Evolutionary conservation across 1,140 invertebrate species (phyloP).

Genomic region (Linepithema humile): DNA sequence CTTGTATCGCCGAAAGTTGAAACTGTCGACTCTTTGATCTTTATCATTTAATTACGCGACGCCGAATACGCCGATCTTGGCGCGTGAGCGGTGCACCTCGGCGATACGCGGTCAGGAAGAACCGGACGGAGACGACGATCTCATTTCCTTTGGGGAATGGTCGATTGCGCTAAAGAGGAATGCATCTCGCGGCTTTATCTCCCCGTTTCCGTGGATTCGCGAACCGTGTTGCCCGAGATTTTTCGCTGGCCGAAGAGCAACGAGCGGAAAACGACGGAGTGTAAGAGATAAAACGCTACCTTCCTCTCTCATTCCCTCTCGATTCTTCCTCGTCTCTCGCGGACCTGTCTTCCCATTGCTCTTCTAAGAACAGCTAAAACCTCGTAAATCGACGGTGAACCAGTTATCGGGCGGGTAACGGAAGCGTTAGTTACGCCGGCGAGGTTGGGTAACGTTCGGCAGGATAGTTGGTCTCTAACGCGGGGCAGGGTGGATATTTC

Average conservation of each 20-base stretch:
- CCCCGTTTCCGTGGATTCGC: constrained; percentile 6
- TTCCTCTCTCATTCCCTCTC: neutral
- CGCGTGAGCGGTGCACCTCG: constrained; percentile 26
- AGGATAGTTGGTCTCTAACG: constrained; percentile 24
- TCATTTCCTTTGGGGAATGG: constrained; percentile 26
- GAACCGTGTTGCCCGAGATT: constrained; percentile 44
- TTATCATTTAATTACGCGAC: constrained; percentile 50
- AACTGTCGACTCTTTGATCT: constrained; percentile 3
- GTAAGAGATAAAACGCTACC: constrained; percentile 61
- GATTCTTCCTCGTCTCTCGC: neutral
- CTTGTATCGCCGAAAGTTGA: neutral
- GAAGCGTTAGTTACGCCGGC: constrained; percentile 70
- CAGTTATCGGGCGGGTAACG: constrained; percentile 65
- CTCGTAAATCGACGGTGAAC: constrained; percentile 73
- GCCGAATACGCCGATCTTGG: neutral
- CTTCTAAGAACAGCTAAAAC: constrained; percentile 53
- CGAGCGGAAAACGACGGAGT: constrained; percentile 66
- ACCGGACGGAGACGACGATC: neutral
- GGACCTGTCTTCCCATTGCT: constrained; percentile 37
- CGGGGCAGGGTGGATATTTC: constrained; percentile 50
- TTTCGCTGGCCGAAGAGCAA: constrained; percentile 57
- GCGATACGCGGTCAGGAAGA: constrained; percentile 5
- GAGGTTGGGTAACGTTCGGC: constrained; percentile 56
- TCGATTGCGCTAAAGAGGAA: constrained; percentile 5
- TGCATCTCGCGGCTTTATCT: constrained; percentile 21